Evolutionary conservation across 2,797 vertebrate species (phyloP).

Genomic region (Euphonia xanthogaster): DNA sequence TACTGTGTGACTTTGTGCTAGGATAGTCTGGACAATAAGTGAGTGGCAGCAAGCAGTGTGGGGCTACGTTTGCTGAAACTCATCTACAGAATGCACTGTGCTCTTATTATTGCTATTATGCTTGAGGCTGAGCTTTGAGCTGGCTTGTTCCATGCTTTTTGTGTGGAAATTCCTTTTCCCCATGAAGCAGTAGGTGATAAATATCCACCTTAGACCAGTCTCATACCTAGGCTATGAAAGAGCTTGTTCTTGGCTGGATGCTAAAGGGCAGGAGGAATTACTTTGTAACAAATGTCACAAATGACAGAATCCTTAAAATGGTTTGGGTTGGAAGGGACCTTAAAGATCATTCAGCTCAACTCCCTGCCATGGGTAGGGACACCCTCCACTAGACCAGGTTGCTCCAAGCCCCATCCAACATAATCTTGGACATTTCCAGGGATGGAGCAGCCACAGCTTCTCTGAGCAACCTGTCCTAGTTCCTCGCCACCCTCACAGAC

Average conservation of each 20-base stretch:
- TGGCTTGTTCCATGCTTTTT: not conserved
- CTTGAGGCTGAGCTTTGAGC: not conserved
- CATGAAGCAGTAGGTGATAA: not conserved
- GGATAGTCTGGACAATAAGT: not conserved
- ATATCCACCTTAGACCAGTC: not conserved
- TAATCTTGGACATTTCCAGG: not conserved
- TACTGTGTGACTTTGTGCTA: not conserved
- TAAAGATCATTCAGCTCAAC: not conserved
- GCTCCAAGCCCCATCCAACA: not conserved
- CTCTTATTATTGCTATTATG: not conserved
- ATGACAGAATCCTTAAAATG: not conserved
- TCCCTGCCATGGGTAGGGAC: not conserved
- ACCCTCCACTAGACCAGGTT: not conserved
- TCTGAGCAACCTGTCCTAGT: not conserved
- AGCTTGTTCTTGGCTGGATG: not conserved
- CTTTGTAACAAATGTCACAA: not conserved
- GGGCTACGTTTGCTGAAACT: not conserved
- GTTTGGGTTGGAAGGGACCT: not conserved
- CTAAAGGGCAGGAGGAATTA: not conserved
- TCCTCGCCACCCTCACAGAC: not conserved
- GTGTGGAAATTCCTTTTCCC: not conserved
- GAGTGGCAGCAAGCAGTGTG: not conserved
- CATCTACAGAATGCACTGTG: not conserved
- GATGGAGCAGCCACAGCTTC: not conserved
- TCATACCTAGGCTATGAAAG: not conserved